Conservation (phyloP, 2,797 vertebrate species). For the Antennarius maculatus region DNA sequence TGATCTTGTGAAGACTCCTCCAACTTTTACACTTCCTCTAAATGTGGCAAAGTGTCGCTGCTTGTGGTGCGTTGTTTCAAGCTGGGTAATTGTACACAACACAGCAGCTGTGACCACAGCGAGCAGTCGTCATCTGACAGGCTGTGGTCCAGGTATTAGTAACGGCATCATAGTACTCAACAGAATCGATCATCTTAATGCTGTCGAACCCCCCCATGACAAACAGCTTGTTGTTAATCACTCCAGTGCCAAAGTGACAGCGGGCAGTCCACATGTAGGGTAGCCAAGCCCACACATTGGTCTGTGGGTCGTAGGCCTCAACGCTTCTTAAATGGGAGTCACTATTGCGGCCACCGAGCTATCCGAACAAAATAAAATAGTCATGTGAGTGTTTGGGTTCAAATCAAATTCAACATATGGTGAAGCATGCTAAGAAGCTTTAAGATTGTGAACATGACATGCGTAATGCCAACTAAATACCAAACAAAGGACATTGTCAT, state of each 20-base stretch:
- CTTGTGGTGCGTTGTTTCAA: background rate
- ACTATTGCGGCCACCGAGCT: conserved; percentile 89
- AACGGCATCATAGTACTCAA: conserved; percentile 81
- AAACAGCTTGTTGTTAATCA: conserved; percentile 10
- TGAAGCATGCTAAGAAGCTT: no score
- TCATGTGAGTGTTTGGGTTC: no score
- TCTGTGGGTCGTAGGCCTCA: conserved; percentile 81
- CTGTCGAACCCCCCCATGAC: conserved; percentile 63
- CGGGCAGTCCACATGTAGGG: conserved; percentile 83
- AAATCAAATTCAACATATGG: no score
- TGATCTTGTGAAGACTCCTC: no score
- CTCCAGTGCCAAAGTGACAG: conserved; percentile 60
- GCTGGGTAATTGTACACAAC: conserved; percentile 39
- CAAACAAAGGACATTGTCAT: no score
- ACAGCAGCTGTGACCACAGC: conserved; percentile 86
- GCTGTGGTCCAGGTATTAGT: conserved; percentile 53
- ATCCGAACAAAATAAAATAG: background rate
- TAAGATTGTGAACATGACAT: no score
- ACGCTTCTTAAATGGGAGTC: conserved; percentile 70
- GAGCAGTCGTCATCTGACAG: conserved; percentile 76
- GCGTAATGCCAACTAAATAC: no score
- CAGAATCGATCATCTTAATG: conserved; percentile 13
- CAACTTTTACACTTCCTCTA: no score
- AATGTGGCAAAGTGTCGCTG: rapidly evolving
- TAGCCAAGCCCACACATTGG: conserved; percentile 76